Evolutionary conservation across 2,113 vertebrate species (phyloP).

Genomic region (Varanus salvator): DNA sequence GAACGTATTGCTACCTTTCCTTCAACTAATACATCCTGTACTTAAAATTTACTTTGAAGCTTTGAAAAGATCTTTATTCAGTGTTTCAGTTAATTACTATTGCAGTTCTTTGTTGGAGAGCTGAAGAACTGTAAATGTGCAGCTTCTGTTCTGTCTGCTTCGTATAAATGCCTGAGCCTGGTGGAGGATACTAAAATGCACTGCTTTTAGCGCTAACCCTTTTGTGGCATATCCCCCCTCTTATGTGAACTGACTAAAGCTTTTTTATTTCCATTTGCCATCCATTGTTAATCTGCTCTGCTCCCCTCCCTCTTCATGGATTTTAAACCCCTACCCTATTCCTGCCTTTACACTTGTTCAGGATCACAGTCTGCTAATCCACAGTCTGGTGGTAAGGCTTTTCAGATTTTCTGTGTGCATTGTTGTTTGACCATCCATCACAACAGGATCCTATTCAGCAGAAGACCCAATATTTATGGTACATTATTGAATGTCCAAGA

Average conservation of each 20-base stretch:
- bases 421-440: slow-evolving; percentile 72
- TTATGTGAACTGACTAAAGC: slow-evolving; percentile 81
- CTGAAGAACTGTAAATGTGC: slow-evolving; percentile 76
- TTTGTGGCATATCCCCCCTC: slow-evolving; percentile 67
- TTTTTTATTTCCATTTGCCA: slow-evolving; percentile 85
- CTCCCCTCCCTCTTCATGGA: slow-evolving; percentile 87
- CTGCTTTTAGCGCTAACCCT: slow-evolving; percentile 74
- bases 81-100: slow-evolving; percentile 56
- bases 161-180: slow-evolving; percentile 69
- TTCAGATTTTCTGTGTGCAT: slow-evolving; percentile 80
- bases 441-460: slow-evolving; percentile 80
- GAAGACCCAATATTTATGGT: slow-evolving; percentile 51
- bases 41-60: slow-evolving; percentile 43
- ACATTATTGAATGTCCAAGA: neutral
- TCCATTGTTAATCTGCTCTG: slow-evolving; percentile 91
- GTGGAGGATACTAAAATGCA: slow-evolving; percentile 70
- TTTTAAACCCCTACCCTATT: slow-evolving; percentile 85
- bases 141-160: slow-evolving; percentile 77
- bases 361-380: slow-evolving; percentile 98
- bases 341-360: slow-evolving; percentile 91
- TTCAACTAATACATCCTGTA: slow-evolving; percentile 62
- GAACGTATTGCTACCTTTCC: slow-evolving; percentile 57
- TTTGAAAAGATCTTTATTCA: slow-evolving; percentile 46
- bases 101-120: slow-evolving; percentile 56
- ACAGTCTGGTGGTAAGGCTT: slow-evolving; percentile 97